phyloP scores from a whole-genome alignment of 2,888 invertebrate genomes.

The Cinara cedri region DNA sequence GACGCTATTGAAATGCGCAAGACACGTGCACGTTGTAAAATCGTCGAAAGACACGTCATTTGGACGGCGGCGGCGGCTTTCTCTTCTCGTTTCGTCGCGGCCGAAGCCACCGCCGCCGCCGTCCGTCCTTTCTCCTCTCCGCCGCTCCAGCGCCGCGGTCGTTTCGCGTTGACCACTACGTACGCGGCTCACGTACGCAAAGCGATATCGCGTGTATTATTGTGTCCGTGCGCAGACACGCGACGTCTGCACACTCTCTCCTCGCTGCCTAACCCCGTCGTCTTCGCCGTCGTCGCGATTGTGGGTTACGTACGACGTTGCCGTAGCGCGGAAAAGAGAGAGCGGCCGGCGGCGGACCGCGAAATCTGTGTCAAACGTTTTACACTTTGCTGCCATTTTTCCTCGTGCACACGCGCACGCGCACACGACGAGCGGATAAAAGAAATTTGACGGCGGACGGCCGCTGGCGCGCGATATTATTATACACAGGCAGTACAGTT shows the following conservation, averaged over 20 bases:
- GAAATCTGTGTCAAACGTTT: conserved; percentile 17
- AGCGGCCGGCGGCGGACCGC: not conserved
- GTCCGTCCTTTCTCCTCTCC: not conserved
- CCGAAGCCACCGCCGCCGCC: not conserved
- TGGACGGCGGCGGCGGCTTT: not conserved
- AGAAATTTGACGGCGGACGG: conserved; percentile 1
- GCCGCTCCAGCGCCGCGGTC: not conserved
- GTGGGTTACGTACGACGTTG: conserved; percentile 15
- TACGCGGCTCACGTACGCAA: not conserved
- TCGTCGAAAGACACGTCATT: conserved; percentile 30
- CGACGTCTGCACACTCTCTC: conserved; percentile 33
- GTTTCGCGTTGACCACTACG: not conserved
- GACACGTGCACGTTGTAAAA: conserved; percentile 18
- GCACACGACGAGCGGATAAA: not conserved
- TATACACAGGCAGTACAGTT: too few relatives aligned
- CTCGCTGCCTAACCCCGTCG: not conserved
- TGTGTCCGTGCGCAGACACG: not conserved
- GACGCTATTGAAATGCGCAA: too few relatives aligned
- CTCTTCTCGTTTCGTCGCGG: not conserved
- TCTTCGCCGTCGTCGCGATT: not conserved
- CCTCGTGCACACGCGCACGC: not conserved
- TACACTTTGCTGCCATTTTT: not conserved
- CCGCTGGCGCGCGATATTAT: not conserved
- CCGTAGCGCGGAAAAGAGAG: conserved; percentile 24
- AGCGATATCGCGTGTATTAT: not conserved